Percentiles rank a stretch among this genome's conserved stretches.
Conservation (phyloP, 1,140 invertebrate genomes). For the Hyles euphorbiae region DNA sequence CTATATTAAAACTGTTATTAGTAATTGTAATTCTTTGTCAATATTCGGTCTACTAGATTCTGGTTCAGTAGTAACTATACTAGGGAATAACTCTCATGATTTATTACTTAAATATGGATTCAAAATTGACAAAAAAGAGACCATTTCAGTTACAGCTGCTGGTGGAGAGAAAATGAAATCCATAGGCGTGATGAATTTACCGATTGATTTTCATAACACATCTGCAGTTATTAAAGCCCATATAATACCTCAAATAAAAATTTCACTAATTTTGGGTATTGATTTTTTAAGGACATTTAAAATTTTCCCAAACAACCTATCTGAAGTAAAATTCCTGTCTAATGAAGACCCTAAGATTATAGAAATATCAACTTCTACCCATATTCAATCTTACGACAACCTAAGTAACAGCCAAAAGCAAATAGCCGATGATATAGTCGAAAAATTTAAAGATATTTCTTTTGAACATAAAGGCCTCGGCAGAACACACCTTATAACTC, state of each 20-base stretch:
- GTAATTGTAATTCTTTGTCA: too few species aligned
- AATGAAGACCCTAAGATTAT: neutral
- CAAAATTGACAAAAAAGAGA: too few species aligned
- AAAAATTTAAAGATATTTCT: slow-evolving; percentile 14
- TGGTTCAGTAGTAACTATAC: too few species aligned
- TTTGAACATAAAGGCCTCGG: slow-evolving; percentile 21
- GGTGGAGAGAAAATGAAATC: slow-evolving; percentile 10
- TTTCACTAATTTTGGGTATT: slow-evolving; percentile 19
- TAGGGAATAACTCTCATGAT: too few species aligned
- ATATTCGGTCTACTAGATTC: too few species aligned
- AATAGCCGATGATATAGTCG: neutral
- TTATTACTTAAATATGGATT: too few species aligned
- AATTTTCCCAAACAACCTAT: slow-evolving; percentile 14
- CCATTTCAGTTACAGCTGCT: slow-evolving; percentile 4
- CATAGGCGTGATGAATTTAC: slow-evolving; percentile 18
- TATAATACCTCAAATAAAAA: slow-evolving; percentile 13
- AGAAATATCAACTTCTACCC: neutral
- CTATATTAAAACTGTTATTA: too few species aligned
- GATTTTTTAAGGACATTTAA: slow-evolving; percentile 16
- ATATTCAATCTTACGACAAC: neutral
- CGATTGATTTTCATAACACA: slow-evolving; percentile 14
- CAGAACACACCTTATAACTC: slow-evolving; percentile 18
- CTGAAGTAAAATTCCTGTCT: neutral
- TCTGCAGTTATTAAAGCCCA: slow-evolving; percentile 15
- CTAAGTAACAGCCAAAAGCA: neutral